A percentile compares a stretch with the other conserved stretches of the same genome.
These are phyloP conservation scores for Orthonevra nobilis DNA, from an alignment of 2,888 invertebrate genomes.

Conservation along the genomic window DNA sequence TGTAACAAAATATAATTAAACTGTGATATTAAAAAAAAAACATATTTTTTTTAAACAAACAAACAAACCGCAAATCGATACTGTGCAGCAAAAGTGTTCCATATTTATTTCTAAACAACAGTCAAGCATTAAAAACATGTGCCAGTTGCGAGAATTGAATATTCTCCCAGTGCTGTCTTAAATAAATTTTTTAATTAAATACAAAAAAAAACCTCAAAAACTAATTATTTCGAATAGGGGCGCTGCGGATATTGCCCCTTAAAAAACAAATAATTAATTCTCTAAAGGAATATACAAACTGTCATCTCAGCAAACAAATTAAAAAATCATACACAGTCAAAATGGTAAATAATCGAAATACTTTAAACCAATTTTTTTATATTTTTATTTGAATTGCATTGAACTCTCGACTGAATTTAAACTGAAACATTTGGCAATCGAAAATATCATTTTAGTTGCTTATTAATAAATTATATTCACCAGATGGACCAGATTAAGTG, in stretches of 20 bases:
- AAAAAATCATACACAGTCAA: no score
- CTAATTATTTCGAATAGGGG: slow-evolving; percentile 32
- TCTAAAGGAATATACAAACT: slow-evolving; percentile 52
- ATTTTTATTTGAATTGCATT: slow-evolving; percentile 8
- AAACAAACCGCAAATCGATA: slow-evolving; percentile 48
- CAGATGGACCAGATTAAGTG: no score
- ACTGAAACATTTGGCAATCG: slow-evolving; percentile 34
- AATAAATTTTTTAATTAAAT: slow-evolving; percentile 14
- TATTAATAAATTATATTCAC: slow-evolving; percentile 56
- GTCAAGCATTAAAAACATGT: slow-evolving; percentile 34
- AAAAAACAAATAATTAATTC: slow-evolving; percentile 2
- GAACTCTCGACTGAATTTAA: slow-evolving; percentile 1
- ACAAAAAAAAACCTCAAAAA: slow-evolving; percentile 15
- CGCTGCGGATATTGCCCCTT: slow-evolving; percentile 61
- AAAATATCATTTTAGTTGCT: slow-evolving; percentile 28
- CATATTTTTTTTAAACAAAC: slow-evolving; percentile 4
- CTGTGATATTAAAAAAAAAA: slow-evolving; percentile 54
- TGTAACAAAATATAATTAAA: slow-evolving; percentile 43
- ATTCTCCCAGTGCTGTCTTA: slow-evolving; percentile 13
- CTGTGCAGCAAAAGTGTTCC: slow-evolving; percentile 4
- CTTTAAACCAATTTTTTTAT: background rate
- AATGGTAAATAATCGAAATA: slow-evolving; percentile 49
- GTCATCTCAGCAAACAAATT: slow-evolving; percentile 52
- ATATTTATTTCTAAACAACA: slow-evolving; percentile 11
- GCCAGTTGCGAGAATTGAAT: slow-evolving; percentile 36